Base-by-base conservation (phyloP, 2,888 invertebrate genomes). In the Heliconius cydno region DNA sequence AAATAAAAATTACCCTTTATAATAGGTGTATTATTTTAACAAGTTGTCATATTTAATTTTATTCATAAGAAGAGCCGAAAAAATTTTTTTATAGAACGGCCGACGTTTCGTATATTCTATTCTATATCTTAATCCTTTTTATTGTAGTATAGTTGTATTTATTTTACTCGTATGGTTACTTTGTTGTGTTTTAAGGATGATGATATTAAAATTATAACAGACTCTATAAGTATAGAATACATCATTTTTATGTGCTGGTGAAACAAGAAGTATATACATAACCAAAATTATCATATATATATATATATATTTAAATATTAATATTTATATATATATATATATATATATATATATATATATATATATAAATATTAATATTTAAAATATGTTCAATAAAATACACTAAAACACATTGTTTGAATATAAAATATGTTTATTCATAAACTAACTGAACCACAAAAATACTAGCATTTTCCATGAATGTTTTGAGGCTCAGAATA, bases 401-500 rank as follows among this genome's bases (percentile, higher is more conserved):
- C 7, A 15, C 15, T 30, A 12, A 67, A 22, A 19, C 22, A 34
- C 13, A 66, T 28, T 19, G 3, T 34, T 67, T 34, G 3, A 28
- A 34, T 67, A 22, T 10, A 15, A 34, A 65, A 65, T 65, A 28
- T 28, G 65, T 13, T n/a, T 68, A 68, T 68, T 68, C 22, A 38
- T 38, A 68, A 38, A 22, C 12, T n/a, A 68, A 34, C 5, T 38
- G 12, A 38, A 68, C 67, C 34, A 68, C 38, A 68, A 12, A 22
- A 68, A 38, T 34, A 13, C 38, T 38, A 68, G 22, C n/a, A 6
- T 41, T 70, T 70, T 70, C 28, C 41, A 41, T 41, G 15, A 68
- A 68, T n/a, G n/a, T 30, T 57, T 73, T n/a, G 52, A 28, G 19
- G 28, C 34, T 46, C 46, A 41, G 88, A 90, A 90, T 91, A 90